Evolutionary conservation across 2,113 vertebrate species (phyloP), one percentile per base, ranked within the genome.

Genomic region (Diadophis punctatus): DNA sequence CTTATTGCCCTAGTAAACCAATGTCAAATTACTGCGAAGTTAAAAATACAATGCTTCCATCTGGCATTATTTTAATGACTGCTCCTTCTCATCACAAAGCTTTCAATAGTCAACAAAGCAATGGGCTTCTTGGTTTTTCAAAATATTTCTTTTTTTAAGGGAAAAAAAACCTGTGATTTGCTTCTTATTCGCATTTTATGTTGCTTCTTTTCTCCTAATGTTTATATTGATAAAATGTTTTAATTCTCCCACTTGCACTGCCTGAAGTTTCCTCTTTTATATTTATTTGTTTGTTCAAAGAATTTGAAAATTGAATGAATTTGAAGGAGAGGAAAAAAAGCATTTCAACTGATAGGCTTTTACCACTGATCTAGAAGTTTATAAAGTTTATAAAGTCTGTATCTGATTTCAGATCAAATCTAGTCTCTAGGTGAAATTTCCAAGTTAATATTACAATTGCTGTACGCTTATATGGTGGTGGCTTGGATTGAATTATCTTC

Each of bases 1-100:
- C 84, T 91, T 96, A 94, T 91, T 96, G 86, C 23, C 48, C 90
- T 39, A 94, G 84, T 94, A 94, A 95, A 92, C n/a, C 89, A 94
- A 91, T 92, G 86, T 94, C 94, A 96, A 94, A 95, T 88, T 96
- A 85, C 46, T 90, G 60, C 9, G 1, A 92, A 10, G 74, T 92
- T 90, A 94, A 95, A 92, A 60, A 52, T 87, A 55, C 88, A 94
- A n/a, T 56, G 25, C 20, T 95, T 96, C 86, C 87, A 91, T 56
- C 16, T 94, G 48, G 88, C 74, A n/a, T 95, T 93, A 68, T 89
- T 16, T 89, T 22, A 85, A 90, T 90, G 60, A 93, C 0, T 60
- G 0, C 1, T 52, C 94, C 90, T 92, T 92, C 74, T 7, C 49
- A 91, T 87, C 90, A 43, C 91, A 1, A 94, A 86, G 10, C 58